phyloP scores from a whole-genome alignment of 2,797 vertebrate species.

The Kryptolebias ocellatus region DNA sequence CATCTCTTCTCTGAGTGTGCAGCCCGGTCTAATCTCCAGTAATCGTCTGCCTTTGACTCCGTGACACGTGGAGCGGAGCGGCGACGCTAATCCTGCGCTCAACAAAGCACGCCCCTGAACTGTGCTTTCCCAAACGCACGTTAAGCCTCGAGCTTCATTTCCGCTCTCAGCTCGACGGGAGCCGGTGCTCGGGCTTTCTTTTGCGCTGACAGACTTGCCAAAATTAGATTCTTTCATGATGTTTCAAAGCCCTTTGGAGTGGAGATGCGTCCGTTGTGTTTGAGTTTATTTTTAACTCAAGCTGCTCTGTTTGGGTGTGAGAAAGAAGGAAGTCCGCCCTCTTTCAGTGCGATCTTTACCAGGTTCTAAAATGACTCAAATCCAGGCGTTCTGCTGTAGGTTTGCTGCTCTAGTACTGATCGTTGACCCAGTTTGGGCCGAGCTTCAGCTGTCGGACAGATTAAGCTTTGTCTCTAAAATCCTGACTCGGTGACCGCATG shows the following conservation, averaged over 20 bases:
- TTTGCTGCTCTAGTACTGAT: no score
- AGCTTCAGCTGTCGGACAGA: no score
- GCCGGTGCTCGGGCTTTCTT: conserved; percentile 43
- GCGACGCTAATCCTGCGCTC: conserved; percentile 60
- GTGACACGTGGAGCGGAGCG: conserved; percentile 59
- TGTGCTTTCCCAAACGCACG: conserved; percentile 54
- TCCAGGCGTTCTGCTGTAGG: no score
- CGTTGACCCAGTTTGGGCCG: no score
- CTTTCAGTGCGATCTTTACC: no score
- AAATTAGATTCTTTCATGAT: conserved; percentile 69
- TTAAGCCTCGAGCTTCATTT: conserved; percentile 42
- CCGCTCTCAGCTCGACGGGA: conserved; percentile 45
- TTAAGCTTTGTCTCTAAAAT: no score
- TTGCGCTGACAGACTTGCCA: conserved; percentile 42
- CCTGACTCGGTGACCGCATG: no score
- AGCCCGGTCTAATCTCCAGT: conserved; percentile 63
- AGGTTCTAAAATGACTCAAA: no score
- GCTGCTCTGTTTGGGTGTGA: conserved; percentile 12
- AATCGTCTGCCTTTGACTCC: conserved; percentile 51
- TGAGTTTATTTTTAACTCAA: conserved; percentile 68
- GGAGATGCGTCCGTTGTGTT: conserved; percentile 36
- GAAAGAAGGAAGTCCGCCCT: no score
- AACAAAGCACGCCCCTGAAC: conserved; percentile 54
- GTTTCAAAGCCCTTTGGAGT: conserved; percentile 34
- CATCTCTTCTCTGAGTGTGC: conserved; percentile 45